phyloP scores from a whole-genome alignment of 2,888 invertebrate genomes.

The Melieria omissa region DNA sequence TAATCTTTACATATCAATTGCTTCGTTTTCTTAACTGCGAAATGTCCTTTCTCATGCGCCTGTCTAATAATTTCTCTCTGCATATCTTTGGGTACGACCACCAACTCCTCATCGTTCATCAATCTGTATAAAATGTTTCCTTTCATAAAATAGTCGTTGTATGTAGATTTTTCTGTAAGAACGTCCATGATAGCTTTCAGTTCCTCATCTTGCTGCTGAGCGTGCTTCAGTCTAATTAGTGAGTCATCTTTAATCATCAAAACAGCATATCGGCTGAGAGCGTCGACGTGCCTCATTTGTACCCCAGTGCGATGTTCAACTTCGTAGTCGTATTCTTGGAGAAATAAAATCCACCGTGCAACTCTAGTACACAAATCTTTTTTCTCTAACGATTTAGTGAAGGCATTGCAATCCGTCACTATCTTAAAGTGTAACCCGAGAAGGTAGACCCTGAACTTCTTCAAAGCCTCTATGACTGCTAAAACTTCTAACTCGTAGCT shows the following conservation, averaged over 20 bases:
- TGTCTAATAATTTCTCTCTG: conserved; percentile 36
- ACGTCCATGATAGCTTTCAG: conserved; percentile 39
- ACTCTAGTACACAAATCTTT: conserved; percentile 40
- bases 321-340: conserved; percentile 44
- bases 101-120: conserved; percentile 27
- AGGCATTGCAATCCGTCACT: conserved; percentile 37
- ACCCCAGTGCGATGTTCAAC: conserved; percentile 44
- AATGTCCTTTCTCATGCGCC: conserved; percentile 40
- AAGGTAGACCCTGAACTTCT: conserved; percentile 48
- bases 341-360: conserved; percentile 43
- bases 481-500: conserved; percentile 48
- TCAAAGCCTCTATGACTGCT: conserved; percentile 45
- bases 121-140: conserved; percentile 39
- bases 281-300: conserved; percentile 42
- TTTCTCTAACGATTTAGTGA: conserved; percentile 38
- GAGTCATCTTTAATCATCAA: not conserved
- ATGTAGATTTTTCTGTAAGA: conserved; percentile 23
- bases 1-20: not conserved
- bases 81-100: conserved; percentile 38
- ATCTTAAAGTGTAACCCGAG: conserved; percentile 38
- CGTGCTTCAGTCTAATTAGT: not conserved
- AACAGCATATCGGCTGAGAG: not conserved
- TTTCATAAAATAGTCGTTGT: conserved; percentile 24
- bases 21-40: not conserved
- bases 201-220: conserved; percentile 6